These are phyloP conservation scores for Erythrolamprus reginae DNA, from an alignment of 2,113 vertebrate genomes.

Conservation along the genomic window DNA sequence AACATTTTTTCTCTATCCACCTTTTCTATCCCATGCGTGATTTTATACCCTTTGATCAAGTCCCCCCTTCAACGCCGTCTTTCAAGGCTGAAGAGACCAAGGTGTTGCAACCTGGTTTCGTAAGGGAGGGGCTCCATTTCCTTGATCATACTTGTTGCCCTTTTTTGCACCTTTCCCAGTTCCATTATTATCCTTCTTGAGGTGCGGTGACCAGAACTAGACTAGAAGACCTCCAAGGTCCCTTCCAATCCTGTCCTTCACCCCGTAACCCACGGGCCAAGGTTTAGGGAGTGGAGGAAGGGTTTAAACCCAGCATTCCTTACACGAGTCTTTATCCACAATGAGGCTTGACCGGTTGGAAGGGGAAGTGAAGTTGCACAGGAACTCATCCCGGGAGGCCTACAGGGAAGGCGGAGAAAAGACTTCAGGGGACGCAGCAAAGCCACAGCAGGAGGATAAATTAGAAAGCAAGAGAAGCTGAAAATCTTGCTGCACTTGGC, in stretches of 20 bases:
- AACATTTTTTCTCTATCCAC: no score
- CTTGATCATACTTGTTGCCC: no score
- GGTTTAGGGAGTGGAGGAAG: neutral
- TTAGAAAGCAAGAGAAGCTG: neutral
- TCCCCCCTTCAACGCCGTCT: no score
- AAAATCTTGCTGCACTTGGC: neutral
- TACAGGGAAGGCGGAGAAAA: slow-evolving; percentile 51
- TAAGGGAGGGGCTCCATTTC: no score
- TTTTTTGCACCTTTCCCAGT: no score
- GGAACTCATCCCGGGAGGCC: slow-evolving; percentile 86
- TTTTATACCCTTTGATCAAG: no score
- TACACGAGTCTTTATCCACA: slow-evolving; percentile 82
- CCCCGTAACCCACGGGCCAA: neutral
- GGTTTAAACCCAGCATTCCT: slow-evolving; percentile 29
- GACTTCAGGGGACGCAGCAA: neutral
- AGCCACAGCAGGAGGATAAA: neutral
- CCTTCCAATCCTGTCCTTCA: neutral
- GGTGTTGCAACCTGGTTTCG: no score
- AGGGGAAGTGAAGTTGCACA: slow-evolving; percentile 69
- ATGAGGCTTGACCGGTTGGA: slow-evolving; percentile 77
- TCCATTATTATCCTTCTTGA: no score
- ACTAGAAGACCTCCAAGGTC: no score
- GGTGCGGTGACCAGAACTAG: neutral
- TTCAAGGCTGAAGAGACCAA: no score
- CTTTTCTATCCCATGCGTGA: no score